Percentiles rank a stretch among this genome's conserved stretches.
Conservation (phyloP, 2,888 invertebrate genomes). For the Erebia aethiops region DNA sequence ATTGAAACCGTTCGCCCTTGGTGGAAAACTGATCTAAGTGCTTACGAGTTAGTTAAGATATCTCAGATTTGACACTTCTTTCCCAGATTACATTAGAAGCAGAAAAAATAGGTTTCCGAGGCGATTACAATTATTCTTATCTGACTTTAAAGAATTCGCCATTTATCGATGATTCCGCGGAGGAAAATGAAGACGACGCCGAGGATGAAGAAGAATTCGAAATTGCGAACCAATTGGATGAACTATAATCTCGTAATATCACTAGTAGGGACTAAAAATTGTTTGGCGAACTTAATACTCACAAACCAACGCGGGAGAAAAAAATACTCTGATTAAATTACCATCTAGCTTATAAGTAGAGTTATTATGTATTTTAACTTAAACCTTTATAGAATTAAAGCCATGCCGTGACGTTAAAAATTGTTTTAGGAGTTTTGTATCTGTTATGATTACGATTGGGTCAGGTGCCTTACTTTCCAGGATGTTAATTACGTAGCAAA, state of each 20-base stretch:
- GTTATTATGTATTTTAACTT: too few relatives aligned
- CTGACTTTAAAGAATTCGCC: slow-evolving; percentile 28
- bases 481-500: slow-evolving; percentile 5
- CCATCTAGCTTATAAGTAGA: too few relatives aligned
- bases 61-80: not conserved
- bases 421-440: not conserved
- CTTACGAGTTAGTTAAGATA: not conserved
- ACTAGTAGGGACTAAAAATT: not conserved
- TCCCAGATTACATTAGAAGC: slow-evolving; percentile 55
- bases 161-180: not conserved
- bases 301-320: too few relatives aligned
- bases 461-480: not conserved
- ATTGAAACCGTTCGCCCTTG: too few relatives aligned
- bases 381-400: too few relatives aligned
- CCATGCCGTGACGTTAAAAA: too few relatives aligned
- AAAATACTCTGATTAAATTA: too few relatives aligned
- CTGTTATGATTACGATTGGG: not conserved
- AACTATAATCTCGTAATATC: slow-evolving; percentile 5
- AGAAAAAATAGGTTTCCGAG: slow-evolving; percentile 49
- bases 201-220: slow-evolving; percentile 52
- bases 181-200: slow-evolving; percentile 43
- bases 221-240: slow-evolving; percentile 34
- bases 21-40: too few relatives aligned
- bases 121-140: slow-evolving; percentile 52
- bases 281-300: too few relatives aligned